Percentiles rank a stretch among this genome's conserved stretches.
Conservation (phyloP, 2,797 vertebrate species). For the Falco berigora region DNA sequence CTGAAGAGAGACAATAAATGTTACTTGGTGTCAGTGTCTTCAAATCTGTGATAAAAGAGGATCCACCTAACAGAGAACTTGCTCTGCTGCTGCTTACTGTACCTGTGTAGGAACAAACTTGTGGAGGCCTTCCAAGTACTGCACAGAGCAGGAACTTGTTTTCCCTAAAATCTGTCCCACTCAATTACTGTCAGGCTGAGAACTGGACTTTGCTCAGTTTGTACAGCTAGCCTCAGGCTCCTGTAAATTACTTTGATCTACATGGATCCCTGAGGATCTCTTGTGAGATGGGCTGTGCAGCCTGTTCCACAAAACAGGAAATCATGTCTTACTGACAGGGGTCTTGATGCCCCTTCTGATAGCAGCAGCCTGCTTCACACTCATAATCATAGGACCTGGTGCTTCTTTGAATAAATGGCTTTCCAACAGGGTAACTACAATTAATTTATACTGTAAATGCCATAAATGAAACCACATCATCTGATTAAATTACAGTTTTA, state of each 20-base stretch:
- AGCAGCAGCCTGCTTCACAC: background rate
- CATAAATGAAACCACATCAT: background rate
- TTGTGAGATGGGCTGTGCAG: background rate
- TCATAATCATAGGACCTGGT: background rate
- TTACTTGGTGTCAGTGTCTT: background rate
- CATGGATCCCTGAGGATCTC: background rate
- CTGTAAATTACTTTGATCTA: conserved; percentile 16
- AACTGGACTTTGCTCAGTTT: conserved; percentile 20
- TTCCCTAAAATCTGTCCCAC: conserved; percentile 22
- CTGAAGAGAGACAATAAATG: background rate
- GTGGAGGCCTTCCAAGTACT: background rate
- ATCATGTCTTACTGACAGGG: background rate
- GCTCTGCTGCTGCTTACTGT: background rate
- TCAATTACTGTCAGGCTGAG: conserved; percentile 2
- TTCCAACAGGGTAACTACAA: background rate
- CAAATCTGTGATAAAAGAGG: background rate
- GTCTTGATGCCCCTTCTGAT: background rate
- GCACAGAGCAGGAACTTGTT: background rate
- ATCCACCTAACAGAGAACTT: background rate
- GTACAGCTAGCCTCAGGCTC: conserved; percentile 15
- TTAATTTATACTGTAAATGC: background rate
- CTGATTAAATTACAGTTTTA: background rate
- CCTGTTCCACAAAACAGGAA: background rate
- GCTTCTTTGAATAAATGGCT: background rate
- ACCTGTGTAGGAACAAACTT: background rate